Evolutionary conservation across 1,140 invertebrate genomes (phyloP), one percentile per base, ranked within the genome.

Genomic region (Drosophila virilis): DNA sequence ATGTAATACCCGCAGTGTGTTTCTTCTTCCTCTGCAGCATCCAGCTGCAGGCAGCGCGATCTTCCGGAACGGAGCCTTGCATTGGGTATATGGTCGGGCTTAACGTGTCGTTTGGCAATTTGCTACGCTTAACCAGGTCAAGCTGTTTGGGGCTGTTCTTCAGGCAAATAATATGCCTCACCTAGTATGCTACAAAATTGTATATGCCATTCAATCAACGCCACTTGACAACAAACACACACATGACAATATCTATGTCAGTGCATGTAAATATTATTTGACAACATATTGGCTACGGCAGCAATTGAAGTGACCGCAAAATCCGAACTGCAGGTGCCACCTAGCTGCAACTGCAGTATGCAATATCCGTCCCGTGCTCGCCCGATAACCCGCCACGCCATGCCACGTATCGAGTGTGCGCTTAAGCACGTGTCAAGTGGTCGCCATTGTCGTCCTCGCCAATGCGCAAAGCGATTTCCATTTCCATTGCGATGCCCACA

Each of bases 211-310:
- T 13, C 61, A 38, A 8, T 57, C 40, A 40, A 38, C 33, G 50
- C n/a, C 51, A 55, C 50, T 70, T 54, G 28, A 64, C 57, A 61
- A 35, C 55, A 28, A 33, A 46, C 48, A 55, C 58, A 45, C 33
- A 28, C 37, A 43, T 22, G 51, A 52, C 51, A 54, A 45, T 46
- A 38, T 54, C 43, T 40, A 13, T 46, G 40, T 71, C 35, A 46
- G 61, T 54, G 52, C 78, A 67, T 67, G 78, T 82, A 86, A 88
- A 88, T 88, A 88, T 88, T 88, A 82, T 86, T 86, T 82, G 82
- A 86, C 75, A 88, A 88, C 68, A 82, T 88, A 82, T 88, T 84
- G 68, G 71, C 50, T 46, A 8, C 46, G 22, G 8, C 55, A 55
- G 5, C 64, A 45, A 54, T 66, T 59, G 64, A 46, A 64, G 64